Evolutionary conservation across 2,113 vertebrate species (phyloP).

Genomic region (Buteo buteo): DNA sequence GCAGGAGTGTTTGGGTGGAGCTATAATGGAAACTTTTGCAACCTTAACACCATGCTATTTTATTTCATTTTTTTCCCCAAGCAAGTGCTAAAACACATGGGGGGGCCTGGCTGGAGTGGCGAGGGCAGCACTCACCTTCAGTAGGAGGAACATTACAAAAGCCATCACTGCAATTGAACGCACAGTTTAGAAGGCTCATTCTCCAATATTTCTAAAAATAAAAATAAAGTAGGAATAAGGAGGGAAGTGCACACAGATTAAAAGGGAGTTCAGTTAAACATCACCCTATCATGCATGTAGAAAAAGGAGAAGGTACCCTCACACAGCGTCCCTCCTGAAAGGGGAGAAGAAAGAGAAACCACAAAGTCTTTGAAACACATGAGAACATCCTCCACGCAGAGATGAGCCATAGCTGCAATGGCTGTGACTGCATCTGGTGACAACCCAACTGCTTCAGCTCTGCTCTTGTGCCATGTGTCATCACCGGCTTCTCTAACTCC

Average conservation of each 20-base stretch:
- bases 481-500: not conserved
- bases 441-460: not conserved
- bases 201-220: not conserved
- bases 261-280: not conserved
- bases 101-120: not conserved
- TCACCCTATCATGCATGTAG: not conserved
- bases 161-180: not conserved
- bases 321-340: not conserved
- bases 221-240: not conserved
- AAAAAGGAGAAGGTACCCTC: not conserved
- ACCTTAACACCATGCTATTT: not conserved
- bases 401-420: not conserved
- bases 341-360: not conserved
- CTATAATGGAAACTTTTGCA: slow-evolving; percentile 43
- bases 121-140: not conserved
- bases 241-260: not conserved
- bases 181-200: not conserved
- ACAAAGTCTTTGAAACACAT: not conserved
- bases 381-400: not conserved
- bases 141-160: not conserved
- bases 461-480: not conserved
- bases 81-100: not conserved
- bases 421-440: not conserved
- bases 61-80: not conserved
- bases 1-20: not conserved